A percentile compares a stretch with the other conserved stretches of the same genome.
Evolutionary conservation across 2,113 vertebrate species (phyloP).

Genomic region (Cnemophilus loriae): DNA sequence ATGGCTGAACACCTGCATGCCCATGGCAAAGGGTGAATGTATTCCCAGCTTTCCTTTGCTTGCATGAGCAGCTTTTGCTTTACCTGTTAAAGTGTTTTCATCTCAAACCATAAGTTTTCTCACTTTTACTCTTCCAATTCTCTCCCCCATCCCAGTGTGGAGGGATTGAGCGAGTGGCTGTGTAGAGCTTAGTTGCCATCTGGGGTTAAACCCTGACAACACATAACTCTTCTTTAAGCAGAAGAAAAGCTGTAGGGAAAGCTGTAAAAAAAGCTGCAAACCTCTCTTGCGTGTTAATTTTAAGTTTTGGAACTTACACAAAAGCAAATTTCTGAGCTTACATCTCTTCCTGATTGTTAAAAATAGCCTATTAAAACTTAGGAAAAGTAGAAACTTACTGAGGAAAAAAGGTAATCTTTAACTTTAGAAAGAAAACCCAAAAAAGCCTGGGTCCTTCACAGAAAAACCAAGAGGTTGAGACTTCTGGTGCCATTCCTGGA

Average conservation of each 20-base stretch:
- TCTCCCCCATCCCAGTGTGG: neutral
- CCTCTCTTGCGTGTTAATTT: neutral
- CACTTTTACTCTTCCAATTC: neutral
- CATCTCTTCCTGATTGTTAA: neutral
- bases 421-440: neutral
- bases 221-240: neutral
- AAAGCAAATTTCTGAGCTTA: neutral
- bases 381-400: neutral
- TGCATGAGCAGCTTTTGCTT: neutral
- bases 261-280: neutral
- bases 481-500: neutral
- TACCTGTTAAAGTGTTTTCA: neutral
- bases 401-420: neutral
- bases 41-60: neutral
- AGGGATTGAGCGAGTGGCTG: neutral
- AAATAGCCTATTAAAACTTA: neutral
- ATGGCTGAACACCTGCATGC: neutral
- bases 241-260: neutral
- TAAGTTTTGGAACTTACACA: neutral
- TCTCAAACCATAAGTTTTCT: neutral
- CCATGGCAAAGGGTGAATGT: neutral
- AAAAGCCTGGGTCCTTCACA: neutral
- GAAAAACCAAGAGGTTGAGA: neutral
- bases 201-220: neutral
- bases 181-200: neutral